Percentiles rank a stretch among this genome's conserved stretches.
Evolutionary conservation across 2,797 vertebrate genomes (phyloP).

Genomic region (Epinephelus awoara): DNA sequence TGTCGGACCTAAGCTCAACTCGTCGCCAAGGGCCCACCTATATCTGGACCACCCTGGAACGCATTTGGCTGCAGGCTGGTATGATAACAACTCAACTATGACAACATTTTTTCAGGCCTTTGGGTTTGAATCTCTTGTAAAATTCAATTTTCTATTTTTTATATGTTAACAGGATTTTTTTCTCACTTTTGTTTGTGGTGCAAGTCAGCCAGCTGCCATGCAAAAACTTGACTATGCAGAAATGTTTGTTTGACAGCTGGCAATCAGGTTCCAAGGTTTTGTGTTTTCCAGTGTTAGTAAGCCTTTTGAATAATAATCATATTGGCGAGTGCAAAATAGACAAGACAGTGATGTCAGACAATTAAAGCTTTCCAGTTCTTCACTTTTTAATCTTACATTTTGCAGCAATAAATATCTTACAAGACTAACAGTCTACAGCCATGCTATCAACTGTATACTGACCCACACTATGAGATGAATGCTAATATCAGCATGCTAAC

Average conservation of each 20-base stretch:
- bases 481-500: too few relatives aligned
- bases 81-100: conserved; percentile 37
- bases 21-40: conserved; percentile 93
- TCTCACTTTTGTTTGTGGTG: background rate
- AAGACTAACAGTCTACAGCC: background rate
- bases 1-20: conserved; percentile 89
- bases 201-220: background rate
- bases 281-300: background rate
- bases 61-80: conserved; percentile 98
- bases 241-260: background rate
- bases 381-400: too few relatives aligned
- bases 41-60: conserved; percentile 94
- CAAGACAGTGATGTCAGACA: background rate
- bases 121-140: conserved; percentile 1
- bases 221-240: background rate
- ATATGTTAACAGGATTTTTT: background rate
- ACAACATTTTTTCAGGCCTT: background rate
- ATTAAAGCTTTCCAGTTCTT: conserved; percentile 1
- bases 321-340: background rate
- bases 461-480: too few relatives aligned
- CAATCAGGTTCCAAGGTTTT: conserved; percentile 7
- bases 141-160: background rate
- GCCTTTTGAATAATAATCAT: conserved; percentile 14
- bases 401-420: too few relatives aligned
- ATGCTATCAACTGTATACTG: too few relatives aligned